Evolutionary conservation across 2,888 invertebrate species (phyloP).

Genomic region (Sarcophaga subvicina): DNA sequence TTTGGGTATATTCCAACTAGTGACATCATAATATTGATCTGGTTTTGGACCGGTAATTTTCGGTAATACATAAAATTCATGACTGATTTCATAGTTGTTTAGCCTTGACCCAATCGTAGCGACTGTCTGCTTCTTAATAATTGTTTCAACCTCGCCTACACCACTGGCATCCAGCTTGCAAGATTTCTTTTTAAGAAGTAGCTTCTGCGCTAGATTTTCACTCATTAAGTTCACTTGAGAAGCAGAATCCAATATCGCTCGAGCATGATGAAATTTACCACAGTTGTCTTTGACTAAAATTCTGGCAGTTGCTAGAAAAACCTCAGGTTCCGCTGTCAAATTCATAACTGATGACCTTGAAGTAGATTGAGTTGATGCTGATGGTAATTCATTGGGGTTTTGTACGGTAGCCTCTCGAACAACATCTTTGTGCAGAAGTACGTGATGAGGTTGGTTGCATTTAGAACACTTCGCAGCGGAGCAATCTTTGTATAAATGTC

Average conservation of each 20-base stretch:
- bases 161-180: slow-evolving; percentile 23
- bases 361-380: neutral
- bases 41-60: slow-evolving; percentile 23
- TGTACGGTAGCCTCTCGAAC: neutral
- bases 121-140: slow-evolving; percentile 15
- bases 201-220: slow-evolving; percentile 6
- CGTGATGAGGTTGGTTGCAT: slow-evolving; percentile 16
- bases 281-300: slow-evolving; percentile 34
- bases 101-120: slow-evolving; percentile 39
- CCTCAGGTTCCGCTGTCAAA: slow-evolving; percentile 25
- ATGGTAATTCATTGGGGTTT: neutral
- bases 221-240: slow-evolving; percentile 58
- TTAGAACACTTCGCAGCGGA: neutral
- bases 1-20: neutral
- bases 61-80: slow-evolving; percentile 2
- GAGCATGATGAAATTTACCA: slow-evolving; percentile 41
- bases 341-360: neutral
- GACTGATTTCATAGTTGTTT: slow-evolving; percentile 14
- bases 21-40: slow-evolving; percentile 3
- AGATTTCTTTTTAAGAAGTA: slow-evolving; percentile 18
- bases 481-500: slow-evolving; percentile 15
- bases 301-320: slow-evolving; percentile 48
- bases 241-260: slow-evolving; percentile 55
- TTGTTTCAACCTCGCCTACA: slow-evolving; percentile 21
- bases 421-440: slow-evolving; percentile 5